phyloP scores from a whole-genome alignment of 2,797 vertebrate species.

The Sebastolobus altivelis region DNA sequence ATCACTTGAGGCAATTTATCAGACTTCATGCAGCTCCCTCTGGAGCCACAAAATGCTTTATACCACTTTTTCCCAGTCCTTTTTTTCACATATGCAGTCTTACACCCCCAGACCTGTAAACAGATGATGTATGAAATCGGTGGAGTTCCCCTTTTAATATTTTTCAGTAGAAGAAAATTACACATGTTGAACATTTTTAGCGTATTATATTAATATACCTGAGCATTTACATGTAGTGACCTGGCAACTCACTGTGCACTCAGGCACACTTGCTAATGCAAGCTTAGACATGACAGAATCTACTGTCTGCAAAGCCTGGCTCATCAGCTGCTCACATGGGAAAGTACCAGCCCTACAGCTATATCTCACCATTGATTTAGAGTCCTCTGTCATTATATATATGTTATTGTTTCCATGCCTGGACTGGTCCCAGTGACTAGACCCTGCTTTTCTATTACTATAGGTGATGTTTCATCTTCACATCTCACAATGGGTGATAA shows the following conservation, averaged over 20 bases:
- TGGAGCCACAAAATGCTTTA: too few relatives aligned
- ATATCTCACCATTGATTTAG: conserved; percentile 40
- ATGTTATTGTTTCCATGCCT: conserved; percentile 48
- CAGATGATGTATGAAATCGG: neutral
- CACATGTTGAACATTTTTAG: conserved; percentile 1
- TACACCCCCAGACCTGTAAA: neutral
- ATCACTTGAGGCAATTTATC: neutral
- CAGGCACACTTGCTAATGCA: conserved; percentile 4
- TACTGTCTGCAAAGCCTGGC: neutral
- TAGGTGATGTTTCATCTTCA: conserved; percentile 18
- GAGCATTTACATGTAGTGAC: conserved; percentile 13
- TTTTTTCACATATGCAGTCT: neutral
- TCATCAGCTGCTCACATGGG: conserved; percentile 22
- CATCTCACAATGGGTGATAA: conserved; percentile 26
- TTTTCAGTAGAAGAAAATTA: neutral
- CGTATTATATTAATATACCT: conserved; percentile 8
- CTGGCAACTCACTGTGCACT: neutral
- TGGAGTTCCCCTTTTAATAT: conserved; percentile 2
- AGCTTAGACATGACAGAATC: conserved; percentile 40
- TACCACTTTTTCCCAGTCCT: too few relatives aligned
- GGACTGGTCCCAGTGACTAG: conserved; percentile 30
- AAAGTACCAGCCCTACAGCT: conserved; percentile 9
- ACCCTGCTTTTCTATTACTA: conserved; percentile 5
- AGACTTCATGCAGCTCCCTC: too few relatives aligned
- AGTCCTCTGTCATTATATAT: conserved; percentile 33